Base-by-base conservation (phyloP, 2,113 vertebrate species). In the Caracal caracal region DNA sequence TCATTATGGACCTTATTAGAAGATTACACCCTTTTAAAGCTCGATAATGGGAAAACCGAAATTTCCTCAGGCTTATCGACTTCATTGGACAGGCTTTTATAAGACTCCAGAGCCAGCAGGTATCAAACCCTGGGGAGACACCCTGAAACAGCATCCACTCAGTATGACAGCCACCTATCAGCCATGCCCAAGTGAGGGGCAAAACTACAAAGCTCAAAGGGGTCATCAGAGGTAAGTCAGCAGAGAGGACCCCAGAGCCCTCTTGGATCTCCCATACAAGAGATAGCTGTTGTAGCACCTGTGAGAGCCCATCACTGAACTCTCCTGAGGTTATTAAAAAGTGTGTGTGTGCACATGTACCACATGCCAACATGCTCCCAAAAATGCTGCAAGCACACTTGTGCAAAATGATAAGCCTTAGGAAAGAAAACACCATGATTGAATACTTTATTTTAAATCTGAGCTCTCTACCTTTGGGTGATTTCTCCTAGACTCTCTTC, bases 391-490 rank as follows among this genome's bases (percentile, higher is more conserved):
- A 81, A 30, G 4, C n/a, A 78, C 2, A n/a, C 35, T 19, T 81
- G 51, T 11, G 43, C 51, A 61, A 71, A 78, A 82, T 15, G 20
- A 15, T 49, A 8, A 51, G n/a, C 16, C n/a, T 0, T 35, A 26
- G 56, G 28, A 49, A 70, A 75, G 73, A 92, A 59, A 56, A 49
- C 2, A 10, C n/a, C 66, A 49, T 82, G 53, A 43, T 86, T 71
- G 47, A 94, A 78, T 37, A 56, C 66, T 65, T 96, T 75, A n/a
- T 66, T 73, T 88, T 90, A 96, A 96, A 94, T 51, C 75, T 73
- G 53, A 94, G 12, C 28, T 78, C 30, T 33, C 28, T 24, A 68
- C 68, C 73, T 68, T 91, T 79, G 19, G 33, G 20, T 65, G 37
- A 81, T 73, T 85, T 96, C 26, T 75, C 49, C 66, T 56, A 47